Percentiles rank a stretch among this genome's conserved stretches.
These are phyloP conservation scores for Dunckerocampus dactyliophorus DNA, from an alignment of 2,113 vertebrate species.

Conservation along the genomic window DNA sequence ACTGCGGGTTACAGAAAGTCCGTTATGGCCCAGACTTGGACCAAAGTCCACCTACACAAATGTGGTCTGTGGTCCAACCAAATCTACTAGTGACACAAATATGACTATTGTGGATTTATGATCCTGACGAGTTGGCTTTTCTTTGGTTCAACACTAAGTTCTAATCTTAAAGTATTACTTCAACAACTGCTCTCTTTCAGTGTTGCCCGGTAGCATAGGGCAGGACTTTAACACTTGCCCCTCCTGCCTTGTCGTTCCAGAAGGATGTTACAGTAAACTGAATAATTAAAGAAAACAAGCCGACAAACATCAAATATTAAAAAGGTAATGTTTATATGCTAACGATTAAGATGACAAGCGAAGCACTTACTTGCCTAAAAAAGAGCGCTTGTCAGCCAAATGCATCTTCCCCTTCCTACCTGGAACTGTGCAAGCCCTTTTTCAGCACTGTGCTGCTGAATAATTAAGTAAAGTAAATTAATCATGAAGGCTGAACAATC, in stretches of 20 bases:
- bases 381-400: conserved; percentile 57
- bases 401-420: conserved; percentile 57
- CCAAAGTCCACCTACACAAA: no score
- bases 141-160: no score
- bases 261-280: conserved; percentile 66
- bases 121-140: no score
- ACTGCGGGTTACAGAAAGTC: no score
- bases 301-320: conserved; percentile 74
- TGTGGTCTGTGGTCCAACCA: no score
- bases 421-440: conserved; percentile 51
- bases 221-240: conserved; percentile 56
- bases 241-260: conserved; percentile 41
- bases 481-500: conserved; percentile 65
- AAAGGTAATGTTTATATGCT: conserved; percentile 70
- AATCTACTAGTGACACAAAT: not conserved
- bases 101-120: not conserved
- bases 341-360: conserved; percentile 62
- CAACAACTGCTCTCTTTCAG: no score
- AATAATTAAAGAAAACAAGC: conserved; percentile 78
- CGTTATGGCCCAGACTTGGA: no score
- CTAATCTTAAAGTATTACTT: no score
- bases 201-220: conserved; percentile 1
- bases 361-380: conserved; percentile 64
- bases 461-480: conserved; percentile 61
- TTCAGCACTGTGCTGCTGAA: conserved; percentile 57